A percentile compares a stretch with the other conserved stretches of the same genome.
Conservation (phyloP, 2,113 vertebrate species). For the Clinocottus analis region DNA sequence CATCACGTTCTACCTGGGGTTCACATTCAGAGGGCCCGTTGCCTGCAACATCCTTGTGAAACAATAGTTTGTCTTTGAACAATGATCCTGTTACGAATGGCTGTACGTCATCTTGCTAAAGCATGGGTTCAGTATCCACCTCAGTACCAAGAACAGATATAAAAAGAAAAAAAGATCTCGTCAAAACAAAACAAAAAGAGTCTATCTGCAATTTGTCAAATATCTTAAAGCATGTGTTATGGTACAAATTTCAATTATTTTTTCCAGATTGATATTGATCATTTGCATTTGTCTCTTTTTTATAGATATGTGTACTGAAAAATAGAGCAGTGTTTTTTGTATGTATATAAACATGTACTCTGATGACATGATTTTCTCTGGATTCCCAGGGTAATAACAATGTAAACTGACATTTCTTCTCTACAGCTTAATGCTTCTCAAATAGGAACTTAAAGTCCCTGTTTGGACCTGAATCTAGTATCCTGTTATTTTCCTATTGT, state of each 20-base stretch:
- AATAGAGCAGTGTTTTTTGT: not conserved
- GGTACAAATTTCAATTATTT: not conserved
- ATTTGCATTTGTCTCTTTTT: not conserved
- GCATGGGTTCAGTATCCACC: not conserved
- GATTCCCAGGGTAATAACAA: not conserved
- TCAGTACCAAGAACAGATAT: not conserved
- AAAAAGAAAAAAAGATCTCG: not conserved
- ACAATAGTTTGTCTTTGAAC: slow-evolving; percentile 11
- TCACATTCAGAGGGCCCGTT: slow-evolving; percentile 75
- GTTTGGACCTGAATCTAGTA: not conserved
- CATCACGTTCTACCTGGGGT: slow-evolving; percentile 73
- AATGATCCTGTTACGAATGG: not conserved
- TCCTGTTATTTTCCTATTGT: not conserved
- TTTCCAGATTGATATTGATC: not conserved
- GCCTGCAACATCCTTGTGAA: slow-evolving; percentile 71
- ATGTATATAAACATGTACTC: not conserved
- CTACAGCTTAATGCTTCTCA: not conserved
- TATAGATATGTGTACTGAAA: not conserved
- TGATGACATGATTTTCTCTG: not conserved
- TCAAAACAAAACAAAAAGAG: not conserved
- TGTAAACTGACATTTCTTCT: not conserved
- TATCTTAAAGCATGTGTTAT: not conserved
- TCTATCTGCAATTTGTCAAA: not conserved
- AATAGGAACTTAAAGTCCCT: not conserved
- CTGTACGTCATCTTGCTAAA: not conserved